Base-by-base conservation (phyloP, 2,113 vertebrate genomes). In the Petroica traversi region DNA sequence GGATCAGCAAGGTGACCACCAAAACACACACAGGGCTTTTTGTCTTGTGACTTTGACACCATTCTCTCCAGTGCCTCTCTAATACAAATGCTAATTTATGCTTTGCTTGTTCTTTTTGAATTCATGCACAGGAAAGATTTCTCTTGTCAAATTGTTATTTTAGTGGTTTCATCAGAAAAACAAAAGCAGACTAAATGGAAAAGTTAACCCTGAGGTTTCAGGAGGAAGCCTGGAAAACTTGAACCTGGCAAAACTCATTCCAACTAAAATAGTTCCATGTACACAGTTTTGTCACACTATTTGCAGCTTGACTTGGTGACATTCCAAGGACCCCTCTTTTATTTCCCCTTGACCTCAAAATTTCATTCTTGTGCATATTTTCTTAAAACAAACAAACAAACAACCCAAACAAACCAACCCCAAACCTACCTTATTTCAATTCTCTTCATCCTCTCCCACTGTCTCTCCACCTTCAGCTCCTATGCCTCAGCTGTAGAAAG, bases 1-100 rank as follows among this genome's bases (percentile, higher is more conserved):
- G 36, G 73, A 73, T 79, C 81, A 76, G 58, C 94, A 93, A 95
- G 94, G 95, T 94, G 87, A 91, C 74, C 40, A 89, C 45, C 79
- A 62, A 61, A 81, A 49, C 74, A 62, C 72, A 92, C 45, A 69
- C 54, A 64, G 19, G 49, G 69, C 71, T 81, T 92, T 92, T 91
- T 85, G 29, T 87, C 82, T 45, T 49, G 38, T 66, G 82, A 79
- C 85, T 90, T 82, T 49, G 49, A 79, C 1, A 0, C 34, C 57
- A 55, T 63, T 63, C 75, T 43, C 89, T 57, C 61, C 2, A 91
- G 78, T 28, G 26, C 38, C 45, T 88, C 40, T 43, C 38, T 31
- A 33, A 68, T 28, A 54, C 33, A 89, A 79, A 69, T 82, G 77
- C 34, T 76, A 91, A 89, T 76, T 79, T 25, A 54, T 54, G 62